Percentiles rank a stretch among this genome's conserved stretches.
Conservation (phyloP, 1,140 invertebrate species). For the Anastatus disparis region DNA sequence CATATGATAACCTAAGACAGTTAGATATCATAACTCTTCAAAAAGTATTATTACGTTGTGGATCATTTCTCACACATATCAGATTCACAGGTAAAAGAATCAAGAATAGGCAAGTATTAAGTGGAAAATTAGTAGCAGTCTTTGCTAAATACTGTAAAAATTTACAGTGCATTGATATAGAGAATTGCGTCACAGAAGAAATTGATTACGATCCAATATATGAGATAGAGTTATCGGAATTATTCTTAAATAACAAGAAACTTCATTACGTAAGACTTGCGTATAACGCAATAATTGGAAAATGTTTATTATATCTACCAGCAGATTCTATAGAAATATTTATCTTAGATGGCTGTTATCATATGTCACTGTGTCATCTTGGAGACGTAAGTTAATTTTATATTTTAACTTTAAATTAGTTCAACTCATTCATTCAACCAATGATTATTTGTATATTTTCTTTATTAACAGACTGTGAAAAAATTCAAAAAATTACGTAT, state of each 20-base stretch:
- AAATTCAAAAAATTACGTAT: slow-evolving; percentile 46
- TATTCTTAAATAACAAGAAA: slow-evolving; percentile 55
- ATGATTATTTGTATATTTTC: neutral
- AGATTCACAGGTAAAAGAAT: no score
- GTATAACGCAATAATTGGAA: slow-evolving; percentile 48
- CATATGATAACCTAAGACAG: no score
- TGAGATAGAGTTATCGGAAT: slow-evolving; percentile 54
- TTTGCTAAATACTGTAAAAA: no score
- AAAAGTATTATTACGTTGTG: no score
- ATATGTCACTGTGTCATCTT: slow-evolving; percentile 45
- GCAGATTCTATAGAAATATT: slow-evolving; percentile 51
- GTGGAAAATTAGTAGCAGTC: no score
- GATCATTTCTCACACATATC: no score
- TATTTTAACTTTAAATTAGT: no score
- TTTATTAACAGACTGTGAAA: slow-evolving; percentile 43
- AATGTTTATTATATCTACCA: slow-evolving; percentile 52
- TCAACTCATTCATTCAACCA: neutral
- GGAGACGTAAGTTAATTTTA: slow-evolving; percentile 45
- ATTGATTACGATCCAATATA: no score
- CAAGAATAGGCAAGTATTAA: no score
- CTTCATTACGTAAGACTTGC: slow-evolving; percentile 50
- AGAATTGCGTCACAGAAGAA: no score
- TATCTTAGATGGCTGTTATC: slow-evolving; percentile 46
- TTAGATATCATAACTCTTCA: no score
- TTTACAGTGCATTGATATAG: no score